Percentiles rank a stretch among this genome's conserved stretches.
Evolutionary conservation across 2,797 vertebrate genomes (phyloP).

Genomic region (Channa striata): DNA sequence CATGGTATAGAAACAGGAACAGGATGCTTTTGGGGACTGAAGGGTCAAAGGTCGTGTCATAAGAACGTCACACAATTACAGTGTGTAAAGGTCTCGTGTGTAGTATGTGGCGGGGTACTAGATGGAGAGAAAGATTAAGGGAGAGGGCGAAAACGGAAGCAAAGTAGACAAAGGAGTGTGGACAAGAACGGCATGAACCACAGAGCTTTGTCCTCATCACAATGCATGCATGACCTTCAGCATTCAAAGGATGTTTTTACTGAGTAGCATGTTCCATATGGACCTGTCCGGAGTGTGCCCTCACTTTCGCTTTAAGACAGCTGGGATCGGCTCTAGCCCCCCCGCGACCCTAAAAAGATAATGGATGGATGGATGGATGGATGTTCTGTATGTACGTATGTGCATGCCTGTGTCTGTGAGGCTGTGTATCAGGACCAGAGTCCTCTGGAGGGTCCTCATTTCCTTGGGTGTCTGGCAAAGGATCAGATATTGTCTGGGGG

Average conservation of each 20-base stretch:
- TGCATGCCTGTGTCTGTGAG: slow-evolving; percentile 1
- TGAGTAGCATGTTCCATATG: neutral
- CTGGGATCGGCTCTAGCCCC: no score
- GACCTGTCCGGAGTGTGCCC: no score
- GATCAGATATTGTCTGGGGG: slow-evolving; percentile 57
- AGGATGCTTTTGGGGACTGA: slow-evolving; percentile 67
- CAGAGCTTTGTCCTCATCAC: slow-evolving; percentile 57
- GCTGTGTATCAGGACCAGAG: slow-evolving; percentile 20
- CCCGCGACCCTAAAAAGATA: no score
- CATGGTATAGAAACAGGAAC: slow-evolving; percentile 69
- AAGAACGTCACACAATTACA: slow-evolving; percentile 60
- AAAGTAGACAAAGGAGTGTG: slow-evolving; percentile 54
- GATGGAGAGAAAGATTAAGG: slow-evolving; percentile 44
- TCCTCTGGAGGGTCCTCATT: slow-evolving; percentile 50
- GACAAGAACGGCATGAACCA: slow-evolving; percentile 62
- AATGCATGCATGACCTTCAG: slow-evolving; percentile 52
- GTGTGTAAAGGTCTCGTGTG: slow-evolving; percentile 57
- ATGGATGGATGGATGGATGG: no score
- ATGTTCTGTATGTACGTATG: slow-evolving; percentile 1
- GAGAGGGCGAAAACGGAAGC: slow-evolving; percentile 34
- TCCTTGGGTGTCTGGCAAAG: slow-evolving; percentile 56
- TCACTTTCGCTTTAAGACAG: no score
- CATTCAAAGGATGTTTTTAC: slow-evolving; percentile 28
- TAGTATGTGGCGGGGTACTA: slow-evolving; percentile 28
- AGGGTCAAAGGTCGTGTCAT: slow-evolving; percentile 74